Conservation (phyloP, 2,888 invertebrate species). For the Phymatocera aterrima region DNA sequence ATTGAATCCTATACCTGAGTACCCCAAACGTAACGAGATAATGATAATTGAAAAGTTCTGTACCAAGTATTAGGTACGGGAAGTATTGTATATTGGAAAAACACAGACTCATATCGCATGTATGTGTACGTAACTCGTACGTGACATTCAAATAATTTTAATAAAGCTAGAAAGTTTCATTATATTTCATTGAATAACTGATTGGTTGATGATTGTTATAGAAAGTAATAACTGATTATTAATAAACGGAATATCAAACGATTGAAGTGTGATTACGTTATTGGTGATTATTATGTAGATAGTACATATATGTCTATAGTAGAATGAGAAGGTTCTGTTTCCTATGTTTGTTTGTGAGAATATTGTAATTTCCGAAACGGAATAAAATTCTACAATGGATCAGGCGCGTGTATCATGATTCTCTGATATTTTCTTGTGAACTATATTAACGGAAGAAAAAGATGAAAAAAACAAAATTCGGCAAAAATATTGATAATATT, state of each 20-base stretch:
- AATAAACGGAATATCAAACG: conserved; percentile 1
- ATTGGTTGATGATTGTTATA: conserved; percentile 7
- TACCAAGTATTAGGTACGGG: conserved; percentile 22
- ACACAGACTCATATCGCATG: conserved; percentile 43
- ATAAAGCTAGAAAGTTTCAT: conserved; percentile 14
- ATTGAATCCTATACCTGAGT: too few species aligned
- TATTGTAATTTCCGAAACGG: too few species aligned
- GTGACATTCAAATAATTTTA: conserved; percentile 18
- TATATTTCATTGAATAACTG: not conserved
- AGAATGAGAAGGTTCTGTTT: too few species aligned
- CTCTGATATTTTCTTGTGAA: too few species aligned
- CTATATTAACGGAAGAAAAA: too few species aligned
- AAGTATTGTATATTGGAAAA: too few species aligned
- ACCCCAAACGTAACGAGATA: not conserved
- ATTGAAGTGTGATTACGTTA: not conserved
- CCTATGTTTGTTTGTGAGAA: too few species aligned
- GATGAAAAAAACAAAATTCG: too few species aligned
- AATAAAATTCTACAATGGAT: too few species aligned
- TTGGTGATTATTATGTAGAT: not conserved
- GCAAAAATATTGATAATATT: too few species aligned
- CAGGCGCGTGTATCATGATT: too few species aligned
- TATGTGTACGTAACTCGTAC: conserved; percentile 23
- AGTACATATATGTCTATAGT: not conserved
- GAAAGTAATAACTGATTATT: not conserved
- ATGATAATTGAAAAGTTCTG: too few species aligned